These are phyloP conservation scores for Corydoras sp. DNA, from an alignment of 2,113 vertebrate genomes.

Conservation along the genomic window DNA sequence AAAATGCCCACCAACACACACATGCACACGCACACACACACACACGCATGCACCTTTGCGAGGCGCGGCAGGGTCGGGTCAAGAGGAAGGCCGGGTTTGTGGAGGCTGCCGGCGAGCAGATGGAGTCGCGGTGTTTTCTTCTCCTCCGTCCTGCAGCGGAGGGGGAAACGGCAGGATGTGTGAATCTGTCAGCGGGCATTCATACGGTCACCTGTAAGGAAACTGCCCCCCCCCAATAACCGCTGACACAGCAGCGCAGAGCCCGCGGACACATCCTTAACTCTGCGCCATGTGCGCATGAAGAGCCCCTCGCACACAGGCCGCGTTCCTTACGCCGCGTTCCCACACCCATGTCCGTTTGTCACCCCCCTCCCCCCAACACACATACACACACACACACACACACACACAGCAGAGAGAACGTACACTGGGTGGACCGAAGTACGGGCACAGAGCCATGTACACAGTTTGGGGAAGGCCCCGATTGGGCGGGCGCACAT, in stretches of 20 bases:
- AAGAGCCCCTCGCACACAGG: slow-evolving; percentile 15
- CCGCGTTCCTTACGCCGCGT: neutral
- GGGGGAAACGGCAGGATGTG: slow-evolving; percentile 67
- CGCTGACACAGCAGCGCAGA: slow-evolving; percentile 70
- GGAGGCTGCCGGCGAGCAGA: slow-evolving; percentile 18
- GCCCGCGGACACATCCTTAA: slow-evolving; percentile 72
- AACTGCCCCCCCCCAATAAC: slow-evolving; percentile 63
- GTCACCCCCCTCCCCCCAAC: slow-evolving; percentile 8
- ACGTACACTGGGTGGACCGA: neutral
- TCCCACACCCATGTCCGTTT: neutral
- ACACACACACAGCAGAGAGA: neutral
- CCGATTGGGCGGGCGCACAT: neutral
- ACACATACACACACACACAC: slow-evolving; percentile 40
- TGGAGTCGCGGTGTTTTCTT: slow-evolving; percentile 11
- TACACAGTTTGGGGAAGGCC: too few species aligned
- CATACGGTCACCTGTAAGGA: slow-evolving; percentile 76
- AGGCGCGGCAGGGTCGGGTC: slow-evolving; percentile 34
- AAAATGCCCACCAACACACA: slow-evolving; percentile 22
- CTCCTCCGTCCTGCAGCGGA: slow-evolving; percentile 55
- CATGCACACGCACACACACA: slow-evolving; percentile 20
- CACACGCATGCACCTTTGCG: slow-evolving; percentile 41
- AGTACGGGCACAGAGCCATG: too few species aligned
- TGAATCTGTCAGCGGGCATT: slow-evolving; percentile 74
- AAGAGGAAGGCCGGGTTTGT: slow-evolving; percentile 30
- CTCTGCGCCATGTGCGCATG: slow-evolving; percentile 50